phyloP scores from a whole-genome alignment of 2,113 vertebrate genomes.

The Hemiprocne comata region DNA sequence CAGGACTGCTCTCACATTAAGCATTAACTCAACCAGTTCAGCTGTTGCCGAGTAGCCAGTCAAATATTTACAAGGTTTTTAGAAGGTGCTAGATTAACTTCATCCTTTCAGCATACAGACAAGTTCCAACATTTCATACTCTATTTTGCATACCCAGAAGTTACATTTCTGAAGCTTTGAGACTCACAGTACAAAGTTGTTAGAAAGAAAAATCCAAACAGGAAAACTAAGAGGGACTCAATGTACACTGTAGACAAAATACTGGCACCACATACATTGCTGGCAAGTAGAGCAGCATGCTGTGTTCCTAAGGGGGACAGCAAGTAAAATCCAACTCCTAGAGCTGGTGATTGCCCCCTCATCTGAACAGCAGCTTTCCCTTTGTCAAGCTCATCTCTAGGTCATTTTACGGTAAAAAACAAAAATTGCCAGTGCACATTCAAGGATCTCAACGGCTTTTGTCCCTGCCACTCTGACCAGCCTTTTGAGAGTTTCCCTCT shows the following conservation, averaged over 20 bases:
- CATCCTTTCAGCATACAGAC: neutral
- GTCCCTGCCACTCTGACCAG: neutral
- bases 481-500: conserved; percentile 29
- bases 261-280: neutral
- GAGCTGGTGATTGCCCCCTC: neutral
- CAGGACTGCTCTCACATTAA: conserved; percentile 1
- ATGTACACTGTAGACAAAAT: neutral
- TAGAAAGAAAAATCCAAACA: conserved; percentile 27
- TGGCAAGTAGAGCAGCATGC: neutral
- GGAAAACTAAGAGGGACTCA: neutral
- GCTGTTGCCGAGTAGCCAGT: neutral
- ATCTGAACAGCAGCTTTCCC: conserved; percentile 12
- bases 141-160: neutral
- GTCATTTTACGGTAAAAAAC: neutral
- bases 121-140: neutral
- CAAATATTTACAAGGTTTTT: conserved; percentile 50
- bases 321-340: neutral
- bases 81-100: conserved; percentile 45
- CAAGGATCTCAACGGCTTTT: neutral
- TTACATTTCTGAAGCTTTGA: neutral
- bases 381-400: neutral
- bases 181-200: neutral
- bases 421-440: neutral
- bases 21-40: conserved; percentile 42
- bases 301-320: neutral